A percentile compares a stretch with the other conserved stretches of the same genome.
These are phyloP conservation scores for Aquatica leii DNA, from an alignment of 2,888 invertebrate genomes.

Conservation along the genomic window DNA sequence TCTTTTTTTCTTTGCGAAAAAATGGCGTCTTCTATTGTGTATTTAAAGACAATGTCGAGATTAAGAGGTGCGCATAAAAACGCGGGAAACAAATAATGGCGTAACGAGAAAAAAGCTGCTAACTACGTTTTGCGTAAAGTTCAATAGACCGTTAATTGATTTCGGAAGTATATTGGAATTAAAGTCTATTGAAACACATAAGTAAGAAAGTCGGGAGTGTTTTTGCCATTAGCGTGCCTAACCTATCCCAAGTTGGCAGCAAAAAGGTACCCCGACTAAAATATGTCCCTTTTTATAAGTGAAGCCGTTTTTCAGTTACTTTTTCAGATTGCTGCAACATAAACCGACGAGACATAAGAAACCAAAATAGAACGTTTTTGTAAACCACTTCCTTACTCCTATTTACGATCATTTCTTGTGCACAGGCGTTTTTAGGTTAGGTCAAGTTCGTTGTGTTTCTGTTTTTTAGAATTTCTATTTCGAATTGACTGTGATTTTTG, in stretches of 20 bases:
- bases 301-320: slow-evolving; percentile 46
- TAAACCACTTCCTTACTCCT: slow-evolving; percentile 39
- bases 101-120: too few relatives aligned
- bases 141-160: slow-evolving; percentile 9
- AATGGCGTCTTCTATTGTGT: too few relatives aligned
- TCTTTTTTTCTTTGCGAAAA: too few relatives aligned
- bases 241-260: slow-evolving; percentile 43
- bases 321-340: slow-evolving; percentile 43
- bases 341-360: slow-evolving; percentile 48
- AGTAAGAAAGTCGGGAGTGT: slow-evolving; percentile 34
- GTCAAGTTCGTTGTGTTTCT: slow-evolving; percentile 26
- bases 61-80: too few relatives aligned
- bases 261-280: slow-evolving; percentile 52
- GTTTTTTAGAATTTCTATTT: too few relatives aligned
- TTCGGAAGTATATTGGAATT: slow-evolving; percentile 16
- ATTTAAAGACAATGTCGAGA: too few relatives aligned
- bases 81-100: too few relatives aligned
- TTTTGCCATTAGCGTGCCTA: slow-evolving; percentile 40
- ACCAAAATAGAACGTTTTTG: slow-evolving; percentile 59
- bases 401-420: slow-evolving; percentile 40
- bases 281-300: slow-evolving; percentile 55
- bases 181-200: slow-evolving; percentile 20
- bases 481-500: too few relatives aligned
- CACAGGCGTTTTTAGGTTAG: slow-evolving; percentile 28
- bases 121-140: background rate